Evolutionary conservation across 2,113 vertebrate species (phyloP).

Genomic region (Anarhynchus alexandrinus): DNA sequence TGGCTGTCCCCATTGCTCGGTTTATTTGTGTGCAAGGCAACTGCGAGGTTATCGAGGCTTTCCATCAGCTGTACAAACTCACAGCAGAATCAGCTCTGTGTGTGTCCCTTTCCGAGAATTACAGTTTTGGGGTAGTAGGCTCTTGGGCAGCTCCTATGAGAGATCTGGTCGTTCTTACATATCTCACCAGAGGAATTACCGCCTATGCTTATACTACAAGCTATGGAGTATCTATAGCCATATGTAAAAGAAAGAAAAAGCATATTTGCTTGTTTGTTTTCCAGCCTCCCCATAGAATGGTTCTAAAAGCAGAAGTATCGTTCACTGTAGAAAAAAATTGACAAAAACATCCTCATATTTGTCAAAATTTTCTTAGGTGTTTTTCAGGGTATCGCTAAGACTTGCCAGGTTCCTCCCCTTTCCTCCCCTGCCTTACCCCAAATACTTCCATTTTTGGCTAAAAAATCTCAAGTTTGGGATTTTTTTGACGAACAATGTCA

Average conservation of each 20-base stretch:
- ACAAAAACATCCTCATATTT: not conserved
- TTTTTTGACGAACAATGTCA: not conserved
- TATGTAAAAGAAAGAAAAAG: not conserved
- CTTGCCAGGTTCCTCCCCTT: not conserved
- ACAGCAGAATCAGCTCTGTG: not conserved
- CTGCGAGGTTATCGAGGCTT: not conserved
- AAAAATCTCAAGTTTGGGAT: conserved; percentile 22
- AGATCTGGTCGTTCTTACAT: not conserved
- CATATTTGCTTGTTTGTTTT: not conserved
- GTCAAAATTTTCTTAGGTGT: not conserved
- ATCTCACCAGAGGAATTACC: not conserved
- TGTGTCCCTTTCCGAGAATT: not conserved
- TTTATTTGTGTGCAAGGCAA: conserved; percentile 41
- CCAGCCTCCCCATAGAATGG: fast-evolving
- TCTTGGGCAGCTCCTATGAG: not conserved
- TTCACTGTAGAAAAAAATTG: not conserved
- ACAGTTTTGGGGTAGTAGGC: not conserved
- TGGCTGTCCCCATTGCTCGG: not conserved
- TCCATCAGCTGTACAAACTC: conserved; percentile 44
- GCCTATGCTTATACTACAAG: not conserved
- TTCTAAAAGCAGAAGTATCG: not conserved
- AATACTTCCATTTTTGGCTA: conserved; percentile 34
- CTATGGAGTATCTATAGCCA: not conserved
- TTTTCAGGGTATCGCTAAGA: not conserved
- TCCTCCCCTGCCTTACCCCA: not conserved